phyloP scores from a whole-genome alignment of 2,888 invertebrate genomes.

The Lathronympha strigana region DNA sequence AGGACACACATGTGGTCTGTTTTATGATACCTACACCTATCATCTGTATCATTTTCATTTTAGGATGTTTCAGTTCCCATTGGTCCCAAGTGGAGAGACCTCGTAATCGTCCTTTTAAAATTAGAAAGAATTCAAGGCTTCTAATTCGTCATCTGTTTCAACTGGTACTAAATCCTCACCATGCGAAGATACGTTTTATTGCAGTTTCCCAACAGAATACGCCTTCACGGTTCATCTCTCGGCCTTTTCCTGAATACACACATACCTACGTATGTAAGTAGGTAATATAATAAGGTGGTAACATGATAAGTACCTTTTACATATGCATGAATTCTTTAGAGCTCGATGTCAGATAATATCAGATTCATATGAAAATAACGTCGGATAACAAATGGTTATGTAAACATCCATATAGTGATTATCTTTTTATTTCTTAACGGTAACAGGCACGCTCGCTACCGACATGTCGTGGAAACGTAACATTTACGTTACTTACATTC shows the following conservation, averaged over 20 bases:
- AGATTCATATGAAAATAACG: background rate
- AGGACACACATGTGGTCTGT: too few relatives aligned
- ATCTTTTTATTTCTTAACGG: constrained; percentile 5
- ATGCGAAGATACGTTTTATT: background rate
- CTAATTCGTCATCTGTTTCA: too few relatives aligned
- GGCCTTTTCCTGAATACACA: constrained; percentile 19
- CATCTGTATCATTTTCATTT: too few relatives aligned
- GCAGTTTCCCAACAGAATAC: constrained; percentile 20
- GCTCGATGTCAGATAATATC: constrained; percentile 8
- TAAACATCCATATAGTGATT: background rate
- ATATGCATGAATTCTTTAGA: constrained; percentile 23
- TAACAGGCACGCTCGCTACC: constrained; percentile 30
- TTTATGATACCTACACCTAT: too few relatives aligned
- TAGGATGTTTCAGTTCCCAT: too few relatives aligned
- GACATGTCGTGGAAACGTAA: constrained; percentile 30
- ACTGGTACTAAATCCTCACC: background rate
- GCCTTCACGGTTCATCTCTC: constrained; percentile 12
- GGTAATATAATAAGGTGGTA: background rate
- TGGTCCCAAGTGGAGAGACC: too few relatives aligned
- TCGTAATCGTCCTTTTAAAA: too few relatives aligned
- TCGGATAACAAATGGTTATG: background rate
- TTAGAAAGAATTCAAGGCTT: too few relatives aligned
- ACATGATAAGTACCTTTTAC: background rate
- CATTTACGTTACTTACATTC: constrained; percentile 29
- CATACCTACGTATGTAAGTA: background rate